Percentiles rank a stretch among this genome's conserved stretches.
These are phyloP conservation scores for Epinotia ramella DNA, from an alignment of 2,888 invertebrate genomes.

Conservation along the genomic window DNA sequence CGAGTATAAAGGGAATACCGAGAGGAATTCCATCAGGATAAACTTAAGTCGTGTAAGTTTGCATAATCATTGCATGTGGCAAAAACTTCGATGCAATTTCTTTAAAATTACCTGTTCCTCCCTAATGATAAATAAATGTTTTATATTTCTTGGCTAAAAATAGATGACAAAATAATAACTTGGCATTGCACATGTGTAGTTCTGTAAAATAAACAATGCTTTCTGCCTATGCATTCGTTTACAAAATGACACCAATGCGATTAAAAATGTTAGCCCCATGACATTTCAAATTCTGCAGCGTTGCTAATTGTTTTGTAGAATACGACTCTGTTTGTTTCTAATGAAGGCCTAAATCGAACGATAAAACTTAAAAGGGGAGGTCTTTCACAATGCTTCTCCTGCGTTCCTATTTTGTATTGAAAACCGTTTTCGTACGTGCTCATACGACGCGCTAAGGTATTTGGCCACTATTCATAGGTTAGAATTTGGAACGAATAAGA, in stretches of 20 bases:
- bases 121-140: too few species aligned
- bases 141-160: too few species aligned
- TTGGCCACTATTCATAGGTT: slow-evolving; percentile 4
- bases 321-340: background rate
- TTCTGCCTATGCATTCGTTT: background rate
- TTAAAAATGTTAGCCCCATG: slow-evolving; percentile 4
- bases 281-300: background rate
- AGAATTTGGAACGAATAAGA: background rate
- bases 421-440: slow-evolving; percentile 20
- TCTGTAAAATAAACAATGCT: background rate
- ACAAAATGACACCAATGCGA: background rate
- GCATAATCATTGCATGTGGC: too few species aligned
- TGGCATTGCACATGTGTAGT: background rate
- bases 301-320: background rate
- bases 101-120: too few species aligned
- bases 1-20: too few species aligned
- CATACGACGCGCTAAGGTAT: slow-evolving; percentile 2
- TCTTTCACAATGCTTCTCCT: background rate
- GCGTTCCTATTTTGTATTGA: background rate
- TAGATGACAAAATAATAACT: background rate
- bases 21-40: too few species aligned
- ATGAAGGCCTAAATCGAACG: background rate
- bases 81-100: too few species aligned
- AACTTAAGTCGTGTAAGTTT: too few species aligned
- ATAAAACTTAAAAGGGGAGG: background rate